phyloP scores from a whole-genome alignment of 2,888 invertebrate species.

The Steromphala cineraria region DNA sequence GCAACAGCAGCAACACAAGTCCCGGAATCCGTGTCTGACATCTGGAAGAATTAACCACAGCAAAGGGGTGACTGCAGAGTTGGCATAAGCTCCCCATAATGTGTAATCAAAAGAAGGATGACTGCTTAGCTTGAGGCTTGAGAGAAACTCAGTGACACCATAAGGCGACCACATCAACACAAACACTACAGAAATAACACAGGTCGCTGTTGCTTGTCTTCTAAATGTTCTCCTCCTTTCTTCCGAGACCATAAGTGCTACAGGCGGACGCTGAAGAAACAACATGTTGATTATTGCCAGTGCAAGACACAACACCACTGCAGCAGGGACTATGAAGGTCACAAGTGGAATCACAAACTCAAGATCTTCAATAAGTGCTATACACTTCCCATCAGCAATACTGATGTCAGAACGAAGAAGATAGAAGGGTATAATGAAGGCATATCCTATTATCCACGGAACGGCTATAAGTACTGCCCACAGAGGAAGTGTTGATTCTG shows the following conservation, averaged over 20 bases:
- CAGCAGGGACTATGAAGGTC: background rate
- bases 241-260: background rate
- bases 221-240: background rate
- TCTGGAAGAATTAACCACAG: constrained; percentile 28
- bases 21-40: background rate
- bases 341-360: background rate
- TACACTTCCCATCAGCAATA: background rate
- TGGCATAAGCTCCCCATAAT: constrained; percentile 15
- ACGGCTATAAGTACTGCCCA: background rate
- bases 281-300: background rate
- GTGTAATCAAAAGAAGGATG: background rate
- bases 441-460: background rate
- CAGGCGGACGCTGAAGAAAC: background rate
- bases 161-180: background rate
- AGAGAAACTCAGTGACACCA: background rate
- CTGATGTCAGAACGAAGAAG: background rate
- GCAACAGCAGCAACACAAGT: constrained; percentile 21
- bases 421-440: background rate
- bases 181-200: background rate
- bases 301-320: background rate
- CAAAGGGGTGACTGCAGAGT: constrained; percentile 28
- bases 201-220: background rate
- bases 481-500: background rate
- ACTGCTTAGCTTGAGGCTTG: background rate
- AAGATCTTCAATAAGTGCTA: background rate